Conservation (phyloP, 1,140 invertebrate species). For the Penaeus vannamei region DNA sequence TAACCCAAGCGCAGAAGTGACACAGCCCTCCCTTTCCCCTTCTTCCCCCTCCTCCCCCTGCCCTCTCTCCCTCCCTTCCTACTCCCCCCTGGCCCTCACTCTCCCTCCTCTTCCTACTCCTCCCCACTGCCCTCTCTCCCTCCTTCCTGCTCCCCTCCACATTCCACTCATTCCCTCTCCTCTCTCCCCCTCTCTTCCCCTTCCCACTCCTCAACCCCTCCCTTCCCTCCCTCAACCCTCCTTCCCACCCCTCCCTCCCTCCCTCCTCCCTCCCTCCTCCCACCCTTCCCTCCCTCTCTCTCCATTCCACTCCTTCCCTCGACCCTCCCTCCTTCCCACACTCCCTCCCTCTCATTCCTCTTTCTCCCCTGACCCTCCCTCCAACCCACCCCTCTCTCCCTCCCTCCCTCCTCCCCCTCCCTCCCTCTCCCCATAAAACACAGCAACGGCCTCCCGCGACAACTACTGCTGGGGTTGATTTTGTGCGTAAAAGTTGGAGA, state of each 20-base stretch:
- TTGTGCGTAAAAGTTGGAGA: too few species aligned
- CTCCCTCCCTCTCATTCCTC: not conserved
- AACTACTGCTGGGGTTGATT: too few species aligned
- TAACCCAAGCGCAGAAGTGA: too few species aligned
- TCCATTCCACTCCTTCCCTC: not conserved
- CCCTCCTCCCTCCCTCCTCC: not conserved
- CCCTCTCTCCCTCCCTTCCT: not conserved
- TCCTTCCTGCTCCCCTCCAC: too few species aligned
- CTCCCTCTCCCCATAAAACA: too few species aligned
- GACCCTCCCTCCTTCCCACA: not conserved
- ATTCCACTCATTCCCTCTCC: too few species aligned
- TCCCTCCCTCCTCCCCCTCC: not conserved
- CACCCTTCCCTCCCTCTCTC: not conserved
- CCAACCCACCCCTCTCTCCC: not conserved
- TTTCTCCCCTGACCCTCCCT: not conserved
- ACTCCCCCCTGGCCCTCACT: not conserved
- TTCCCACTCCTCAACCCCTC: too few species aligned
- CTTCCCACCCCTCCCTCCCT: too few species aligned
- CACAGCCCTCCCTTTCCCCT: not conserved
- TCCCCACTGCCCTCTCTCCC: not conserved
- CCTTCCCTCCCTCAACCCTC: too few species aligned
- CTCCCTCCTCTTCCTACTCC: too few species aligned
- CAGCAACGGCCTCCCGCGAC: too few species aligned
- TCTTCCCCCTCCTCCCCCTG: not conserved
- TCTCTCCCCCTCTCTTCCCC: too few species aligned